phyloP scores from a whole-genome alignment of 1,140 invertebrate genomes.

The Gonatopus flavifemur region DNA sequence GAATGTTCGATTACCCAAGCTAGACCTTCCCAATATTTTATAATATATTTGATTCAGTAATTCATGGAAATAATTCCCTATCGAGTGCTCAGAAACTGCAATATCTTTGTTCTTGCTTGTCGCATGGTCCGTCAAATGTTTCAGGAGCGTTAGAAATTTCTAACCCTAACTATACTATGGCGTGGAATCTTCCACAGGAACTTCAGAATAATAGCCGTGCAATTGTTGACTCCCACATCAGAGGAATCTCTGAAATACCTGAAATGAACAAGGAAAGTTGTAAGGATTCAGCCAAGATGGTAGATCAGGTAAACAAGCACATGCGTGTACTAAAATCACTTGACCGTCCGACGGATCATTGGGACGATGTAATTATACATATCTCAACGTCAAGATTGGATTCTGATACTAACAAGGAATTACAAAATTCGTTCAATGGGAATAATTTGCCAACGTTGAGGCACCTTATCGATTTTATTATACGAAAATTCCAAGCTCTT shows the following conservation, averaged over 20 bases:
- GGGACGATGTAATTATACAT: background rate
- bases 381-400: background rate
- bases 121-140: background rate
- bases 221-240: background rate
- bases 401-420: background rate
- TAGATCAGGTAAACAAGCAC: background rate
- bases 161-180: background rate
- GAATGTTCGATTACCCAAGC: background rate
- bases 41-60: background rate
- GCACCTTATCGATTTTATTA: background rate
- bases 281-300: background rate
- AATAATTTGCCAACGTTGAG: background rate
- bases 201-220: background rate
- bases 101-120: background rate
- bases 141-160: background rate
- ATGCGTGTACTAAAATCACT: background rate
- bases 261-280: background rate
- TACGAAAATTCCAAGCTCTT: background rate
- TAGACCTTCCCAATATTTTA: background rate
- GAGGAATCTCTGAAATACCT: background rate
- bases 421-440: background rate
- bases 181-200: background rate
- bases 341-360: background rate
- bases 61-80: background rate
- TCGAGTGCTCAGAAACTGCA: background rate